These are phyloP conservation scores for Aegypius monachus DNA, from an alignment of 2,113 vertebrate species.

Conservation along the genomic window DNA sequence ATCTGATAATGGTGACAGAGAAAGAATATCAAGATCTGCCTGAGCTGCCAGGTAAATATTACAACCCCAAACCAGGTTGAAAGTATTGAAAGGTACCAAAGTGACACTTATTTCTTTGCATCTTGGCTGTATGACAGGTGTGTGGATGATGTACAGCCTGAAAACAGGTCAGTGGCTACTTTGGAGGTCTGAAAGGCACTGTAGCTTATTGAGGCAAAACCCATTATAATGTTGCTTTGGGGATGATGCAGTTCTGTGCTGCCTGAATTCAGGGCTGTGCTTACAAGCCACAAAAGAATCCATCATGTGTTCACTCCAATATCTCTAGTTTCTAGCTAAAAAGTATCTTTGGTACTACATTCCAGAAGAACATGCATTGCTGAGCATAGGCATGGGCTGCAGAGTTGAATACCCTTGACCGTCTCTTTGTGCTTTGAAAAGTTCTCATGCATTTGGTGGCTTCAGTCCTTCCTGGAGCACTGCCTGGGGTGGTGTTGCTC, in stretches of 20 bases:
- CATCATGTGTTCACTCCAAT: not conserved
- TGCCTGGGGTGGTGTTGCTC: not conserved
- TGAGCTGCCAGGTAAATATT: not conserved
- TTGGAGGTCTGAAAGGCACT: not conserved
- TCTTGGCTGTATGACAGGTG: not conserved
- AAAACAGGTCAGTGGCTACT: not conserved
- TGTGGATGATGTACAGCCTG: not conserved
- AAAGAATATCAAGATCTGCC: not conserved
- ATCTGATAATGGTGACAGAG: not conserved
- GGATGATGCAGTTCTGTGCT: not conserved
- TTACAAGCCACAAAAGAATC: not conserved
- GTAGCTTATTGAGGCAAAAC: not conserved
- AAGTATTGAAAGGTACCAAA: not conserved
- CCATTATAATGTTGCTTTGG: not conserved
- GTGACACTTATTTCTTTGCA: not conserved
- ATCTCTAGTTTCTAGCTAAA: not conserved
- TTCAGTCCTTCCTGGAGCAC: not conserved
- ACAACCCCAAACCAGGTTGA: not conserved
- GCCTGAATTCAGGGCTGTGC: not conserved
- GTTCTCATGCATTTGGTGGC: not conserved
- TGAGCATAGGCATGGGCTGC: not conserved
- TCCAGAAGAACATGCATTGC: not conserved
- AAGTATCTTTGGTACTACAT: not conserved
- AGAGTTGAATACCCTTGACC: not conserved
- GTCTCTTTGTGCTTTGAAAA: not conserved